A percentile compares a stretch with the other conserved stretches of the same genome.
Conservation (phyloP, 2,113 vertebrate genomes). For the Hiodon alosoides region DNA sequence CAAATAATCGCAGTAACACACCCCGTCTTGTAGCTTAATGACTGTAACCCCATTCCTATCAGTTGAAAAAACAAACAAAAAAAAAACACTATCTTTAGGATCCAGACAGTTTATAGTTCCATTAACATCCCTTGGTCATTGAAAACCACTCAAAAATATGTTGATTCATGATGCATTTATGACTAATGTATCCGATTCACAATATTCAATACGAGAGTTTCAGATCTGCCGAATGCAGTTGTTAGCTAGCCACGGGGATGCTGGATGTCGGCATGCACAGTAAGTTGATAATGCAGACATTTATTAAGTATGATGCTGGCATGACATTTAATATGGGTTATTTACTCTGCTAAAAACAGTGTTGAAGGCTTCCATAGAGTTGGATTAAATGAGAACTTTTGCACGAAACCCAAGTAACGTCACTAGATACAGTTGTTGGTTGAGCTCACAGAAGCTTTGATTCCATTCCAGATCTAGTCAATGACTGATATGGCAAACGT, state of each 20-base stretch:
- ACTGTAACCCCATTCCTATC: no score
- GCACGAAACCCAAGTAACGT: not conserved
- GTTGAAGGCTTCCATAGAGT: constrained; percentile 55
- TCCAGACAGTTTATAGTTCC: constrained; percentile 66
- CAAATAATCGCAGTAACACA: no score
- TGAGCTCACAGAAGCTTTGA: constrained; percentile 32
- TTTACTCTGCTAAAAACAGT: constrained; percentile 19
- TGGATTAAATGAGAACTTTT: constrained; percentile 17
- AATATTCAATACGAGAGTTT: constrained; percentile 65
- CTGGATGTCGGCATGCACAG: constrained; percentile 61
- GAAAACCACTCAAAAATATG: constrained; percentile 55
- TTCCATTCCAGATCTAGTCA: constrained; percentile 46
- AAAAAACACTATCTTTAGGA: constrained; percentile 11
- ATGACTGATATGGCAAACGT: constrained; percentile 28
- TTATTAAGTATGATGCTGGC: constrained; percentile 53
- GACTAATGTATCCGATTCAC: constrained; percentile 67
- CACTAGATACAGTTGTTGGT: not conserved
- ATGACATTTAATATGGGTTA: constrained; percentile 58
- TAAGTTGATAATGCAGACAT: constrained; percentile 58
- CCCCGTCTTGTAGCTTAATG: no score
- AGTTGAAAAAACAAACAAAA: no score
- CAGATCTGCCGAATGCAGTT: constrained; percentile 61
- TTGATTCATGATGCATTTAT: constrained; percentile 64
- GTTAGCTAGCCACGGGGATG: constrained; percentile 71
- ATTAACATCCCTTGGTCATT: constrained; percentile 57